Conservation (phyloP, 2,888 invertebrate species). For the Tethea ocularis region DNA sequence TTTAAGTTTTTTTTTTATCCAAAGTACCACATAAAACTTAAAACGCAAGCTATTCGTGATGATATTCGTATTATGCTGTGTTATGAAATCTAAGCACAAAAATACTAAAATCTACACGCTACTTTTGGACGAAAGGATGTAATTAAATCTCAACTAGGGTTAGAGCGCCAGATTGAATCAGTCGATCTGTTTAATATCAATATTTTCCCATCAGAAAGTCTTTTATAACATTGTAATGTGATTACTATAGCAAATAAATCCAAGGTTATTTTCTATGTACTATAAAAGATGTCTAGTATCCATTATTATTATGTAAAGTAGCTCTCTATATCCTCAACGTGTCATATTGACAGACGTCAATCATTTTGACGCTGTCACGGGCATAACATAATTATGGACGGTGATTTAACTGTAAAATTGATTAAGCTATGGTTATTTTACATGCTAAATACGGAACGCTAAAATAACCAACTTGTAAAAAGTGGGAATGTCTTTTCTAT, state of each 20-base stretch:
- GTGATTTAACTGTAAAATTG: conserved; percentile 4
- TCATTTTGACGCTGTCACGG: conserved; percentile 7
- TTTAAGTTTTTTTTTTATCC: not conserved
- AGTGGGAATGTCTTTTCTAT: not conserved
- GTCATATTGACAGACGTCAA: not conserved
- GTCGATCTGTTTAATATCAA: conserved; percentile 50
- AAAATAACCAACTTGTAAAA: conserved; percentile 9
- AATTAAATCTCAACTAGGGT: conserved; percentile 64
- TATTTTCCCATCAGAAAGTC: not conserved
- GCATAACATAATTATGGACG: conserved; percentile 1
- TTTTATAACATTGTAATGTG: not conserved
- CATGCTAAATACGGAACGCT: conserved; percentile 6
- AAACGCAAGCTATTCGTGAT: conserved; percentile 14
- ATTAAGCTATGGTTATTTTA: not conserved
- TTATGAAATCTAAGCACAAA: conserved; percentile 71
- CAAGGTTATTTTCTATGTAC: not conserved
- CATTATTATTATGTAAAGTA: not conserved
- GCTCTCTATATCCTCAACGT: not conserved
- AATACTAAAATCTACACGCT: conserved; percentile 63
- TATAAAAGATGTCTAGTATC: not conserved
- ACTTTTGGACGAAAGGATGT: conserved; percentile 78
- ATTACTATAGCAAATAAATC: not conserved
- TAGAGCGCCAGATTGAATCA: conserved; percentile 47
- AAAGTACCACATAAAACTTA: not conserved
- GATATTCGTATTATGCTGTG: conserved; percentile 32